phyloP scores from a whole-genome alignment of 2,113 vertebrate genomes.

The Trochalopteron elliotii region DNA sequence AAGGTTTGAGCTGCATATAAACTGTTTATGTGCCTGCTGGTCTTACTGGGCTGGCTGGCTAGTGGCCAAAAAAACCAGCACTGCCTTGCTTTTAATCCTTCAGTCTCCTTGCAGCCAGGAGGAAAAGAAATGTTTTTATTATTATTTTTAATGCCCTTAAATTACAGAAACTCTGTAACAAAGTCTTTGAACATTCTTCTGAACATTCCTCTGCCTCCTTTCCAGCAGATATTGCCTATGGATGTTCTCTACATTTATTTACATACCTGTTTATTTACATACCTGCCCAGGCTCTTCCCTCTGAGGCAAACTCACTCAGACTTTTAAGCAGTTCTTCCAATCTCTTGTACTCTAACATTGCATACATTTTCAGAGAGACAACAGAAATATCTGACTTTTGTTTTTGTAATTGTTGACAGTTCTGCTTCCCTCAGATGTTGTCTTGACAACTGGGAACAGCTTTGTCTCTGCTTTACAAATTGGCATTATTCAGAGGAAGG shows the following conservation, averaged over 20 bases:
- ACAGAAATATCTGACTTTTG: background rate
- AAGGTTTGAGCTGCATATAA: background rate
- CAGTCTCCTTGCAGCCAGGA: background rate
- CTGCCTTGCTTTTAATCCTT: background rate
- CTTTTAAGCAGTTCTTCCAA: background rate
- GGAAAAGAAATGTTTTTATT: background rate
- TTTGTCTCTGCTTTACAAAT: background rate
- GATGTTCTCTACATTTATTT: background rate
- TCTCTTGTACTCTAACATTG: background rate
- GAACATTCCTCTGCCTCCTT: background rate
- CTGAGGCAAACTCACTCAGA: background rate
- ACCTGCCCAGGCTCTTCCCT: background rate
- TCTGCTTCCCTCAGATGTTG: background rate
- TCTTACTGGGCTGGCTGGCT: background rate
- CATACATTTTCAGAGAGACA: background rate
- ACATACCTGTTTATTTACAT: background rate
- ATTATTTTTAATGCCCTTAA: background rate
- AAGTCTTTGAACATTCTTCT: background rate
- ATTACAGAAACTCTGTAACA: background rate
- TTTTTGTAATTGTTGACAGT: background rate
- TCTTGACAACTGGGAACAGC: background rate
- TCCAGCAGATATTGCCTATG: background rate
- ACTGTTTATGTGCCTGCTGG: background rate
- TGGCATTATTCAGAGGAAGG: background rate
- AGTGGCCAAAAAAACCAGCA: conserved; percentile 18